Base-by-base conservation (phyloP, 2,113 vertebrate species). In the Ailuropoda melanoleuca region DNA sequence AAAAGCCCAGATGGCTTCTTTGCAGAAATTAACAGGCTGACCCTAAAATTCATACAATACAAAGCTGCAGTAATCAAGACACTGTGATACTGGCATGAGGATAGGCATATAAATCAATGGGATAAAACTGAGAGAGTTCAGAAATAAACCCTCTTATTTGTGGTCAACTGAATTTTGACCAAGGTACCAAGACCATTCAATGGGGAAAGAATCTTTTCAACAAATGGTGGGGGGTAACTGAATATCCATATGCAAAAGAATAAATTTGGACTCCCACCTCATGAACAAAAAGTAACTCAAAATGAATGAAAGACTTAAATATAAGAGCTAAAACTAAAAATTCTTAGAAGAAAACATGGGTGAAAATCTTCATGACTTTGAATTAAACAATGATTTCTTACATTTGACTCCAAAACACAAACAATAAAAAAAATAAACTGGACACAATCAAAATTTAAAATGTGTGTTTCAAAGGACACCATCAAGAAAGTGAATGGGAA, bases 11-110 rank as follows among this genome's bases (percentile, higher is more conserved):
- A 39, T 94, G 56, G 37, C 24, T 94, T 91, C 88, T 81, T 94
- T 94, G 55, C 37, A 91, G 66, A 86, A 62, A 78, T 72, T 60
- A 56, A 74, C 18, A 62, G 66, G 62, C 29, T 62, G 55, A 56
- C 87, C 19, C 55, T 91, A 94, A 90, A 91, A 74, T 94, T 87
- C 88, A 81, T 74, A 58, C 39, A 70, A 19, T 50, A 58, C 31
- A 86, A 50, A 93, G 37, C 46, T 46, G 23, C 14, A 90, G 53
- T 80, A 62, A 46, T 72, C 46, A 90, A n/a, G 48, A 26, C 9
- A 46, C 6, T 86, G 53, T 77, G 12, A 31, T 31, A 23, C 48
- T 46, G 24, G 60, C 23, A 60, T 92, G 70, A 78, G 10, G 55
- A 60, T 3, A 68, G 60, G 43, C 58, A 43, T 62, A 14, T 21